Evolutionary conservation across 2,888 invertebrate species (phyloP), one percentile per base, ranked within the genome.

Genomic region (Tenthredo livida): DNA sequence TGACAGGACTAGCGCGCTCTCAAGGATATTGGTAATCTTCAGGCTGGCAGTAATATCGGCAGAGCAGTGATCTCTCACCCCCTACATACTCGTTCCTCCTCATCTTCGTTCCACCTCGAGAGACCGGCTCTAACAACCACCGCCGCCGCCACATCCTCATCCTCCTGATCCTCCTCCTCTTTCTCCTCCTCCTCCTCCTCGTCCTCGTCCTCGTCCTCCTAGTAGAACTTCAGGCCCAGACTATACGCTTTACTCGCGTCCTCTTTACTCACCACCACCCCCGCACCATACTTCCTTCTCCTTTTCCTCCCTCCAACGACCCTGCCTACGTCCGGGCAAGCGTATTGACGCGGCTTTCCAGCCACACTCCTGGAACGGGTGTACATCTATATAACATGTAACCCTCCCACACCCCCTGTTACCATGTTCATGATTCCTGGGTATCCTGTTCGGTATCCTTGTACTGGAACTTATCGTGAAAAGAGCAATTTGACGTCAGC

Each of bases 21-120:
- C 93, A 92, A 93, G 91, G 92, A 93, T 93, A 93, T 93, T 93
- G 93, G 93, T 93, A 93, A 93, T 93, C 93, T 93, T 93, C 90
- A 88, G 88, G 90, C 91, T 90, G 89, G 91, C 90, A 90, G 92
- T 92, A 93, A 93, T 93, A 93, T 93, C 88, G 91, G 90, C 89
- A 91, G 90, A 91, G 93, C 92, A 91, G 91, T 93, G 92, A 93
- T 93, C 93, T 93, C 91, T 92, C 90, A 89, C 91, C 90, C 90
- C 89, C 65, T 80, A 80, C 80, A 40, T 58, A 37, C 58, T 75
- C 84, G 47, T 54, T 47, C 84, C 4, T 37, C 40, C 50, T 84
- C 85, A 85, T 85, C 82, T 85, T 54, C 75, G 86, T 84, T 85
- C 85, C 84, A 86, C 86, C 85, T 72, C 72, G 61, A 61, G 61